Evolutionary conservation across 2,888 invertebrate genomes (phyloP), one percentile per base, ranked within the genome.

Genomic region (Meandrusa payeni): DNA sequence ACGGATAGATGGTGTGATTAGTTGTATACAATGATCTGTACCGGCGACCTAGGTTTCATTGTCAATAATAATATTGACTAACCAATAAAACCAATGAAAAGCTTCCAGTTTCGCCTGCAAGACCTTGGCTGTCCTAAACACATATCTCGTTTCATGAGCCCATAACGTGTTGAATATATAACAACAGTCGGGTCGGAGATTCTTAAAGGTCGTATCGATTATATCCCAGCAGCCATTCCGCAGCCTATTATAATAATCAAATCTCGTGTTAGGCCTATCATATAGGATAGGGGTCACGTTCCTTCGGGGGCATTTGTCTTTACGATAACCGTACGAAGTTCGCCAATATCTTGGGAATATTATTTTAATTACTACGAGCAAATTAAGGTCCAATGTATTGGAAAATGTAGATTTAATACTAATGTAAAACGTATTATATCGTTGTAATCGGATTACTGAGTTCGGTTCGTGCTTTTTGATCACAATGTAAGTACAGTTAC

Each of bases 221-320:
- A 44, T 38, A 38, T 15, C 15, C 17, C 20, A 33, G 10, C 39
- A 33, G 27, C 32, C 15, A 44, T 44, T 44, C 38, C 22, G 28
- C 9, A 33, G 38, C 22, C 38, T 20, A 32, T 44, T 44, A 39
- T 39, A 44, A 44, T 44, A 44, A 44, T 44, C 43, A 44, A 44
- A 44, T 33, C 33, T 27, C 44, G 24, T 33, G 27, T 39, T 22
- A 33, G 38, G 33, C 11, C 38, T 27, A 38, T 43, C 38, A 33
- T 15, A 38, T 24, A 19, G 22, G 43, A 27, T 27, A 11, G 43
- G 11, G 43, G 43, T 44, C 43, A 38, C 22, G 43, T 13, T 44
- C 44, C 44, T 38, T 22, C 27, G 44, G 33, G 37, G 12, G 12
- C 43, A 20, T 38, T 43, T 43, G 22, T 26, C 32, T 39, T 26